These are phyloP conservation scores for Venusia cambrica DNA, from an alignment of 2,888 invertebrate species.

Conservation along the genomic window DNA sequence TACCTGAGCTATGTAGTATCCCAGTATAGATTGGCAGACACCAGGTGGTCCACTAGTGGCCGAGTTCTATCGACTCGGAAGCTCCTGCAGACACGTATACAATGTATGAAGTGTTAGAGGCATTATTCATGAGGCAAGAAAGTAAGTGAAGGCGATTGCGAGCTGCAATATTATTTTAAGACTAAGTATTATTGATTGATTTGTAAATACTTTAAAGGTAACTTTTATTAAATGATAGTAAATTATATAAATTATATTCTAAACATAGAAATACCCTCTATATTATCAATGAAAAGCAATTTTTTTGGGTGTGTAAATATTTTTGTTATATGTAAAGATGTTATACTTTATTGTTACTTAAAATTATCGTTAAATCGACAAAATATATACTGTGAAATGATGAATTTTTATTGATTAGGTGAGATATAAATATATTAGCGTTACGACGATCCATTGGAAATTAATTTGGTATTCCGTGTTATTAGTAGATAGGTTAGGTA, in stretches of 20 bases:
- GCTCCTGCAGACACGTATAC: conserved; percentile 19
- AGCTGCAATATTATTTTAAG: conserved; percentile 71
- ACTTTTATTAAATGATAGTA: conserved; percentile 41
- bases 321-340: conserved; percentile 51
- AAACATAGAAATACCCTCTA: conserved; percentile 23
- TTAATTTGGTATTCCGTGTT: no score
- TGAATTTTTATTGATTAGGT: conserved; percentile 36
- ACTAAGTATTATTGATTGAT: conserved; percentile 65
- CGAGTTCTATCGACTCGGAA: conserved; percentile 18
- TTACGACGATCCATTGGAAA: no score
- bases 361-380: conserved; percentile 62
- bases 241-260: conserved; percentile 50
- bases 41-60: conserved; percentile 13
- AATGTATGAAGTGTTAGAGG: conserved; percentile 25
- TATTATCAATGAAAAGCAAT: conserved; percentile 60
- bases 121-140: conserved; percentile 28
- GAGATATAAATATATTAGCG: conserved; percentile 25
- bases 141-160: conserved; percentile 56
- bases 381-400: conserved; percentile 55
- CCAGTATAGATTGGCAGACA: no score
- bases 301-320: conserved; percentile 70
- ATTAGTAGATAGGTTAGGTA: no score
- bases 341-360: conserved; percentile 67
- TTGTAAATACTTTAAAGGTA: conserved; percentile 59
- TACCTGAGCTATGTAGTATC: no score